Evolutionary conservation across 2,888 invertebrate species (phyloP), one percentile per base, ranked within the genome.

Genomic region (Megaustenia siamemsis): DNA sequence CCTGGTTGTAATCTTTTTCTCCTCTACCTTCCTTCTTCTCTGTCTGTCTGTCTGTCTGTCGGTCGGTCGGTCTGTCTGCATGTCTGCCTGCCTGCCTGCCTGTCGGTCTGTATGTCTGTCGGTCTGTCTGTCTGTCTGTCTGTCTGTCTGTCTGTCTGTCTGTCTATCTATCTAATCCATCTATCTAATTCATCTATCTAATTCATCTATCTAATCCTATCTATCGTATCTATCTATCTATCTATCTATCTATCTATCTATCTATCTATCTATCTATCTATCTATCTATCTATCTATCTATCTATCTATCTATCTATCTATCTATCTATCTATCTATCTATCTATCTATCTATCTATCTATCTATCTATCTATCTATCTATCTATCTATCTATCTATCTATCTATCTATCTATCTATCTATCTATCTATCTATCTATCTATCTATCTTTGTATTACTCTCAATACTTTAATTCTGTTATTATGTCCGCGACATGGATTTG

Each of bases 81-180:
- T 80, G 71, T 81, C 49, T 81, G 53, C 32, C 71, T 81, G 53
- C 53, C 53, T 63, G 53, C 53, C 71, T 69, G 53, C 69, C 35
- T 71, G 53, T 71, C 69, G 28, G 53, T 71, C 8, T 71, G 71
- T 49, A 10, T 71, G 35, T 81, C 38, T 66, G 5, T 60, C 60
- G 10, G 15, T 60, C 60, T 18, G 15, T 18, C 60, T 18, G 24
- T 60, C 60, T 60, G 24, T 60, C 60, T 60, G 5, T 60, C 60
- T 60, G 15, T 60, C 49, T 12, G 24, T 60, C 60, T 60, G 5
- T 60, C 60, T 12, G 10, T 12, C 12, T 4, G 24, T 4, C 24
- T 21, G 10, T 56, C 24, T 21, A n/a, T n/a, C n/a, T n/a, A n/a
- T n/a, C n/a, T n/a, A n/a, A n/a, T n/a, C n/a, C n/a, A n/a, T n/a